A percentile compares a stretch with the other conserved stretches of the same genome.
Conservation (phyloP, 2,888 invertebrate species). For the Thecophora atra region DNA sequence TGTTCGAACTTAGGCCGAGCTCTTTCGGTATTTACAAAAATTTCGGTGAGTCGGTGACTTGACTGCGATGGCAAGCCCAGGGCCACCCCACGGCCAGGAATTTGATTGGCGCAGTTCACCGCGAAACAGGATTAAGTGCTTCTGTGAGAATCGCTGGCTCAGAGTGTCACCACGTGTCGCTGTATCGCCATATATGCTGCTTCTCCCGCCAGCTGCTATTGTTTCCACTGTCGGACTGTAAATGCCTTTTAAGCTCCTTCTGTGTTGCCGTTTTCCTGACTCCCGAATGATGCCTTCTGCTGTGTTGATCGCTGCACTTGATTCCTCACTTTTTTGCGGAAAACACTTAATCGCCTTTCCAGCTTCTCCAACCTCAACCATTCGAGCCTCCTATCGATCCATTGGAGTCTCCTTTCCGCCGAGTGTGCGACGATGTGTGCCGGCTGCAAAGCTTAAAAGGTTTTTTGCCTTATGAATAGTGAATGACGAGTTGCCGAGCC, state of each 20-base stretch:
- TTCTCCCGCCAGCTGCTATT: conserved; percentile 15
- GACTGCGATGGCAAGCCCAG: background rate
- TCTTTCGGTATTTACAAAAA: background rate
- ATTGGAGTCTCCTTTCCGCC: background rate
- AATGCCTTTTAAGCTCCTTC: conserved; percentile 28
- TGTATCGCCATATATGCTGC: conserved; percentile 27
- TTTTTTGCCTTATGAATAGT: too few relatives aligned
- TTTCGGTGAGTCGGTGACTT: background rate
- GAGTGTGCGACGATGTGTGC: background rate
- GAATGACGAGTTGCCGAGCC: too few relatives aligned
- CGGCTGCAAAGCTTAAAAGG: conserved; percentile 10
- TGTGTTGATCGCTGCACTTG: conserved; percentile 34
- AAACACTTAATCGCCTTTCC: background rate
- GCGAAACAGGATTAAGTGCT: conserved; percentile 63
- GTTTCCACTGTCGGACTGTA: conserved; percentile 21
- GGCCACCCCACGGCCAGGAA: conserved; percentile 15
- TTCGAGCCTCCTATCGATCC: background rate
- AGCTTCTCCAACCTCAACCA: background rate
- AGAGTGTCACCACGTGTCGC: background rate
- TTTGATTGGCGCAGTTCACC: conserved; percentile 61
- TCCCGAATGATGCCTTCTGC: conserved; percentile 16
- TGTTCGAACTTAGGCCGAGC: too few relatives aligned
- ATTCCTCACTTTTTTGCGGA: background rate
- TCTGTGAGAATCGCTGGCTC: conserved; percentile 38
- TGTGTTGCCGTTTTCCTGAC: background rate